A percentile compares a stretch with the other conserved stretches of the same genome.
These are phyloP conservation scores for Phrynosoma platyrhinos DNA, from an alignment of 2,113 vertebrate species.

Conservation along the genomic window DNA sequence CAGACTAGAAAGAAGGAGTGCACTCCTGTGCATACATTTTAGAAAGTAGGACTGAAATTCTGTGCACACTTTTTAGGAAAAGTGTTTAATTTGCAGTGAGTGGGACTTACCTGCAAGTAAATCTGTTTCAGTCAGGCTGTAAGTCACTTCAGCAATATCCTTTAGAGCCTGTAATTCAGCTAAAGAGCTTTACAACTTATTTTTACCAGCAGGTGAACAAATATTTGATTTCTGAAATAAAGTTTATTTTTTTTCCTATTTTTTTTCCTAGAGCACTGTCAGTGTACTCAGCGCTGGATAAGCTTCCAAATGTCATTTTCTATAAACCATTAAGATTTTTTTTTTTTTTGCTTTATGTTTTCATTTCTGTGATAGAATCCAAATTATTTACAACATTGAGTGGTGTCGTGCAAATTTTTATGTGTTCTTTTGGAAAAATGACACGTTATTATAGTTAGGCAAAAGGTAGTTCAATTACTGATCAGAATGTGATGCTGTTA, in stretches of 20 bases:
- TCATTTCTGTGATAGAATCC: not conserved
- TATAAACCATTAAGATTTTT: not conserved
- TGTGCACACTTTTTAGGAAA: not conserved
- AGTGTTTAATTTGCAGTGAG: not conserved
- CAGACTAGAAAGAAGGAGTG: conserved; percentile 26
- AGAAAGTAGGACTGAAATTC: conserved; percentile 31
- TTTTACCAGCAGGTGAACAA: conserved; percentile 37
- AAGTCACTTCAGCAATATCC: not conserved
- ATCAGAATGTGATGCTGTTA: not conserved
- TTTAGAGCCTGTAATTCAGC: conserved; percentile 35
- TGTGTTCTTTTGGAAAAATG: conserved; percentile 13
- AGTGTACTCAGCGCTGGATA: no score
- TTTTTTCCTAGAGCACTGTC: no score
- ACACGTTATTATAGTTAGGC: conserved; percentile 23
- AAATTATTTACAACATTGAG: conserved; percentile 27
- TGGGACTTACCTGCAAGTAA: not conserved
- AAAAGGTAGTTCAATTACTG: not conserved
- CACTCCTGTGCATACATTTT: not conserved
- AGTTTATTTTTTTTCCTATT: no score
- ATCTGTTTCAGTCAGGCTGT: not conserved
- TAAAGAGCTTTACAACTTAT: not conserved
- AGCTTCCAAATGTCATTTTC: not conserved
- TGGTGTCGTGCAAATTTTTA: conserved; percentile 49
- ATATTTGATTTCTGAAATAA: conserved; percentile 18
- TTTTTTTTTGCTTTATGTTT: not conserved